Conservation (phyloP, 1,140 invertebrate genomes). For the Drosophila azteca region DNA sequence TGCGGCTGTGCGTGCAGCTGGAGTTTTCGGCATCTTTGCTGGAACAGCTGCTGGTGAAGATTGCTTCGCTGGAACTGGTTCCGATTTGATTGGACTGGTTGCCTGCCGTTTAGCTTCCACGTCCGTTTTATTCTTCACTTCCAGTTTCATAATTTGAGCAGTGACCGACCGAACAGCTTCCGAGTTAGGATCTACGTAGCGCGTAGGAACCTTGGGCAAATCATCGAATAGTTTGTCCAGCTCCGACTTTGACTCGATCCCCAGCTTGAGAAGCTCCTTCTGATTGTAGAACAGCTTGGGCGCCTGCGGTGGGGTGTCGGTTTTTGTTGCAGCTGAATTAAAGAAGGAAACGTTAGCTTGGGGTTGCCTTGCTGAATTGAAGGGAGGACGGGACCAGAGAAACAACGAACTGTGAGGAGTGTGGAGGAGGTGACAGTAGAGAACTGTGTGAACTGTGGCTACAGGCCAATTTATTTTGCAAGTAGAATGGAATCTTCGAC, state of each 20-base stretch:
- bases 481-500: not conserved
- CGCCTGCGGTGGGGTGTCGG: slow-evolving; percentile 10
- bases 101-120: not conserved
- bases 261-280: slow-evolving; percentile 42
- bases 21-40: too few relatives aligned
- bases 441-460: too few relatives aligned
- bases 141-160: slow-evolving; percentile 34
- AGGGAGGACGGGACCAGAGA: slow-evolving; percentile 4
- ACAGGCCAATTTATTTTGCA: slow-evolving; percentile 16
- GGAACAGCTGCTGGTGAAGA: too few relatives aligned
- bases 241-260: slow-evolving; percentile 19
- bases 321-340: slow-evolving; percentile 26
- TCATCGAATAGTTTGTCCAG: slow-evolving; percentile 60
- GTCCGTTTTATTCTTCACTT: slow-evolving; percentile 7
- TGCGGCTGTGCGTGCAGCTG: too few relatives aligned
- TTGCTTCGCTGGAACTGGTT: not conserved
- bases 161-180: slow-evolving; percentile 28
- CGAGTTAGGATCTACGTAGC: slow-evolving; percentile 31
- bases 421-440: not conserved
- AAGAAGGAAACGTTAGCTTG: not conserved
- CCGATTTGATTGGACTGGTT: not conserved
- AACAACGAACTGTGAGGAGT: slow-evolving; percentile 29
- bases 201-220: slow-evolving; percentile 57
- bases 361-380: not conserved
- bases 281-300: slow-evolving; percentile 49